phyloP scores from a whole-genome alignment of 2,113 vertebrate genomes.

The Centropus bengalensis region DNA sequence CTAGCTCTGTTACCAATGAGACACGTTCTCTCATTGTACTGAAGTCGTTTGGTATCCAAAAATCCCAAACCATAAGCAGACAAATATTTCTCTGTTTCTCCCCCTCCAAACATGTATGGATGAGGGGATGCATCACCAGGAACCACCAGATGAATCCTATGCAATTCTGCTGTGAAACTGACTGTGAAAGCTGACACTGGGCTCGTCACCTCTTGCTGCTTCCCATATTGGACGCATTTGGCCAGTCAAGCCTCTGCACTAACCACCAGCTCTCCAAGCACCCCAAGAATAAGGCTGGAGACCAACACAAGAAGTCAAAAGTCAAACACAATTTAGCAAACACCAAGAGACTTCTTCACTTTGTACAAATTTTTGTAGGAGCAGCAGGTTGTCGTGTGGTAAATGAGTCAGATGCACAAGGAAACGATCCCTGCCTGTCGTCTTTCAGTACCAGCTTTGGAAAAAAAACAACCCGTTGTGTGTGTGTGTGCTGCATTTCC shows the following conservation, averaged over 20 bases:
- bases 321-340: background rate
- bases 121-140: background rate
- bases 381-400: background rate
- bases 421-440: background rate
- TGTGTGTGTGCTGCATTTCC: too few species aligned
- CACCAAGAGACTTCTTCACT: background rate
- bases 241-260: background rate
- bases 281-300: background rate
- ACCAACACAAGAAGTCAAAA: background rate
- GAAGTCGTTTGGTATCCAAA: background rate
- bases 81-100: background rate
- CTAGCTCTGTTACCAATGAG: slow-evolving; percentile 2
- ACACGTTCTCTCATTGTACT: background rate
- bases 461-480: background rate
- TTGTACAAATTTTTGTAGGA: background rate
- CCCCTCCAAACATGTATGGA: accelerated
- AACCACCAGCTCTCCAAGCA: background rate
- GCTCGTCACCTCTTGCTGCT: background rate
- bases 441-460: background rate
- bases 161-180: background rate
- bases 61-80: background rate
- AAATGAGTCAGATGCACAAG: background rate
- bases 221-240: background rate
- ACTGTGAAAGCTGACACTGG: background rate
- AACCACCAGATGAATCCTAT: background rate